These are phyloP conservation scores for Neosilurus hyrtlii DNA, from an alignment of 2,797 vertebrate genomes.

Conservation along the genomic window DNA sequence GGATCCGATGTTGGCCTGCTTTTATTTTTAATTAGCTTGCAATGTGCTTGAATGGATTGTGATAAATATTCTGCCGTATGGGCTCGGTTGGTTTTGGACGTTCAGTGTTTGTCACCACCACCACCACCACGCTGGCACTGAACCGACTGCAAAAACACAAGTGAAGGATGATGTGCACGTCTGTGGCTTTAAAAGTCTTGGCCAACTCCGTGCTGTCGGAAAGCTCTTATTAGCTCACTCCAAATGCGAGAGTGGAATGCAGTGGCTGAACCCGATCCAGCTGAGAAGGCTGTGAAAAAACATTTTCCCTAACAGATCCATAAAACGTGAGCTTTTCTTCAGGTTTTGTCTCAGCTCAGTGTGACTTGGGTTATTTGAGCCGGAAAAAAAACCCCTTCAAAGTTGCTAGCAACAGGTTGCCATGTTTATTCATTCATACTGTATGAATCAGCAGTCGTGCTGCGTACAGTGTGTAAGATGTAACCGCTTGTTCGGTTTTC, in stretches of 20 bases:
- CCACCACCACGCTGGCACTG: neutral
- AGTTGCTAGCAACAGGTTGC: constrained; percentile 38
- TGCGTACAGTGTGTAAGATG: neutral
- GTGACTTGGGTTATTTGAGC: neutral
- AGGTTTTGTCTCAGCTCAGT: neutral
- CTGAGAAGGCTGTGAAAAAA: neutral
- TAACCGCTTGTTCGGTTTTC: neutral
- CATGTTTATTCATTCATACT: constrained; percentile 3
- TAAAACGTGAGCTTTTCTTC: neutral
- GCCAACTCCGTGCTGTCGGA: neutral
- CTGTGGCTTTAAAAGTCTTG: neutral
- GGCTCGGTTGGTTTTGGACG: neutral
- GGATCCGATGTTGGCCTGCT: neutral
- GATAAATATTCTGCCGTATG: neutral
- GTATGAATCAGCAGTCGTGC: constrained; percentile 17
- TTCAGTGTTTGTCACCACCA: neutral
- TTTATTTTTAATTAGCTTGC: constrained; percentile 8
- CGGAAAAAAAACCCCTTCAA: too few species aligned
- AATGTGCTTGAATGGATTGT: neutral
- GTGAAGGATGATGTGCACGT: neutral
- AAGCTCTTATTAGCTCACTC: constrained; percentile 8
- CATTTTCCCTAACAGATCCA: too few species aligned
- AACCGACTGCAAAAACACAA: too few species aligned
- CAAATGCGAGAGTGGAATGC: neutral
- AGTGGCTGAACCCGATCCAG: neutral